phyloP scores from a whole-genome alignment of 2,888 invertebrate genomes.

The Silvanus unidentatus region DNA sequence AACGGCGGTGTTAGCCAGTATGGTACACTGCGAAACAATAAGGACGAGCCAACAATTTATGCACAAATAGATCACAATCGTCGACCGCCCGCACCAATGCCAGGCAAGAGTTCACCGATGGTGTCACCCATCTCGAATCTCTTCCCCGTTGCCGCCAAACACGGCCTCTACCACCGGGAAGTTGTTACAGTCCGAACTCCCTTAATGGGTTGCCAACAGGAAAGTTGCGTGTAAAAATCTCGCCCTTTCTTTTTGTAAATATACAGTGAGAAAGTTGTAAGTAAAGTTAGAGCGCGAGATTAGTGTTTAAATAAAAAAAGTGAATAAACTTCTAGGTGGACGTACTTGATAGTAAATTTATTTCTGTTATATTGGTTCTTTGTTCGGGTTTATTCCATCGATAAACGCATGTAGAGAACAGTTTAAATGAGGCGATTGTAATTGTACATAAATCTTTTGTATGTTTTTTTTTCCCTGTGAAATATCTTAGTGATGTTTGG shows the following conservation, averaged over 20 bases:
- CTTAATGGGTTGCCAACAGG: conserved; percentile 61
- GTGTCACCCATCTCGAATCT: conserved; percentile 45
- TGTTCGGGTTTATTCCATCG: too few relatives aligned
- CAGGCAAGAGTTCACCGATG: conserved; percentile 46
- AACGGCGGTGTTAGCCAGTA: conserved; percentile 41
- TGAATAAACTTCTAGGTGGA: too few relatives aligned
- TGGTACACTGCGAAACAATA: conserved; percentile 40
- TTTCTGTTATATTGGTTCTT: too few relatives aligned
- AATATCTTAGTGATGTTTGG: too few relatives aligned
- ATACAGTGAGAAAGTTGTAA: too few relatives aligned
- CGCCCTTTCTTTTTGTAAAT: background rate
- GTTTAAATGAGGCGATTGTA: too few relatives aligned
- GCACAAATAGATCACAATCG: conserved; percentile 68
- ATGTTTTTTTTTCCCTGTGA: too few relatives aligned
- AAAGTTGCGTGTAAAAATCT: conserved; percentile 60
- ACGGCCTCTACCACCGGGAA: conserved; percentile 53
- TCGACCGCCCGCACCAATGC: conserved; percentile 41
- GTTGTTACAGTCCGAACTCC: conserved; percentile 67
- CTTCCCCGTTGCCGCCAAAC: conserved; percentile 36
- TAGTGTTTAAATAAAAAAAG: too few relatives aligned
- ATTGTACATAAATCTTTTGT: too few relatives aligned
- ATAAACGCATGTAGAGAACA: too few relatives aligned
- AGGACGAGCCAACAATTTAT: conserved; percentile 64
- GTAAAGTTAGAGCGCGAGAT: too few relatives aligned
- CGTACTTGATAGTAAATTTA: too few relatives aligned